Base-by-base conservation (phyloP, 2,113 vertebrate genomes). In the Eurypyga helias region DNA sequence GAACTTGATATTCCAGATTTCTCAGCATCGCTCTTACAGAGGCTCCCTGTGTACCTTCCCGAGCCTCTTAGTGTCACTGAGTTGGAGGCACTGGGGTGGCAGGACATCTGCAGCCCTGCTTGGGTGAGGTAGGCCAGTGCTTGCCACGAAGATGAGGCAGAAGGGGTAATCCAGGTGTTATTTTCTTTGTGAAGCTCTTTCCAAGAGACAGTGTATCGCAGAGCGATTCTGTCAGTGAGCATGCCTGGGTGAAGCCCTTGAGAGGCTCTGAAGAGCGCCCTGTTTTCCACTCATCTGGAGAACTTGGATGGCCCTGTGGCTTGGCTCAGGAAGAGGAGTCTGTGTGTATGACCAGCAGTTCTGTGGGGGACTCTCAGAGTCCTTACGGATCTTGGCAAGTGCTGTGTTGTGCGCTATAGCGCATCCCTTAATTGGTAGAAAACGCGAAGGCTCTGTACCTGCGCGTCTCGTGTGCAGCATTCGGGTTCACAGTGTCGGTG, bases 131-230 rank as follows among this genome's bases (percentile, higher is more conserved):
- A 26, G 45, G 51, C 19, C 41, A 21, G 62, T 29, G n/a, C 33
- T 88, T 1, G 1, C 33, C 25, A 15, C 0, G 0, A 55, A 85
- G 57, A 26, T 4, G 9, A 65, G 33, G 8, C 34, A 78, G 64
- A 64, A 90, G 60, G 33, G 18, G 8, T 51, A 52, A n/a, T 66
- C 26, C 43, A 89, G 16, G 4, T 41, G 17, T 62, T 75, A 41
- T 13, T 66, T 92, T 34, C 18, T 79, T 11, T 8, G 0, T 31
- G 23, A 60, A 85, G 21, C 55, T 73, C 29, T 4, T 73, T 52
- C 34, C 49, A 10, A 54, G 41, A 43, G 8, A 33, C 13, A 9
- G 17, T 28, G 1, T 46, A 8, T 1, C 62, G 51, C 57, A 75
- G 75, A 62, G 25, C 28, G 49, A 43, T 51, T 85, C 66, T 65